These are phyloP conservation scores for Cynopterus sphinx DNA, from an alignment of 2,797 vertebrate species.

Conservation along the genomic window DNA sequence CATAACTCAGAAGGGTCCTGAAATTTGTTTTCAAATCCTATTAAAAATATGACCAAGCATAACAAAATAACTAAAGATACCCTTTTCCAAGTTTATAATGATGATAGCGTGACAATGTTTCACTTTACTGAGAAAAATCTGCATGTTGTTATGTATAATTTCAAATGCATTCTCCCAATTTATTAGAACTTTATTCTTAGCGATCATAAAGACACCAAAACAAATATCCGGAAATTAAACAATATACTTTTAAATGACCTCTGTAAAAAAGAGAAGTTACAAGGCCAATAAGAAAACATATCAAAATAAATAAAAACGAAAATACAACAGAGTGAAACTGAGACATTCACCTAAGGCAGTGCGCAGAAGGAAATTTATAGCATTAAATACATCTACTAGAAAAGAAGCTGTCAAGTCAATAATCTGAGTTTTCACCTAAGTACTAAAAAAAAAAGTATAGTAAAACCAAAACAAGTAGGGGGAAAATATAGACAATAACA, in stretches of 20 bases:
- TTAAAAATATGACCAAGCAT: not conserved
- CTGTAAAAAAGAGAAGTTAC: slow-evolving; percentile 21
- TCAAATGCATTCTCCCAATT: not conserved
- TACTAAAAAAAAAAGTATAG: slow-evolving; percentile 52
- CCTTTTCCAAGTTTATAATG: not conserved
- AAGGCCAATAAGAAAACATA: slow-evolving; percentile 44
- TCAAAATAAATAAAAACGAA: slow-evolving; percentile 40
- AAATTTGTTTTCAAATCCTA: not conserved
- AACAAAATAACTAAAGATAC: not conserved
- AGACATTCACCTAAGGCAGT: not conserved
- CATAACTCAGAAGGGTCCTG: not conserved
- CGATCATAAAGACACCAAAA: not conserved
- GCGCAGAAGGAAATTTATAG: not conserved
- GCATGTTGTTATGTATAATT: not conserved
- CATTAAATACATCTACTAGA: not conserved
- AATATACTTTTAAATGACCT: not conserved
- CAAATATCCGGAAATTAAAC: slow-evolving; percentile 20
- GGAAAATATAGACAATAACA: not conserved
- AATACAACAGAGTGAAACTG: not conserved
- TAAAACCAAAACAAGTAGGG: not conserved
- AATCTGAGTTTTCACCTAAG: not conserved
- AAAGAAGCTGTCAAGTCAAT: not conserved
- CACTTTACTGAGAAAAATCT: not conserved
- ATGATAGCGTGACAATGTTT: not conserved
- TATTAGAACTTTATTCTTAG: not conserved